These are phyloP conservation scores for Tretioscincus oriximinensis DNA, from an alignment of 2,113 vertebrate genomes.

Conservation along the genomic window DNA sequence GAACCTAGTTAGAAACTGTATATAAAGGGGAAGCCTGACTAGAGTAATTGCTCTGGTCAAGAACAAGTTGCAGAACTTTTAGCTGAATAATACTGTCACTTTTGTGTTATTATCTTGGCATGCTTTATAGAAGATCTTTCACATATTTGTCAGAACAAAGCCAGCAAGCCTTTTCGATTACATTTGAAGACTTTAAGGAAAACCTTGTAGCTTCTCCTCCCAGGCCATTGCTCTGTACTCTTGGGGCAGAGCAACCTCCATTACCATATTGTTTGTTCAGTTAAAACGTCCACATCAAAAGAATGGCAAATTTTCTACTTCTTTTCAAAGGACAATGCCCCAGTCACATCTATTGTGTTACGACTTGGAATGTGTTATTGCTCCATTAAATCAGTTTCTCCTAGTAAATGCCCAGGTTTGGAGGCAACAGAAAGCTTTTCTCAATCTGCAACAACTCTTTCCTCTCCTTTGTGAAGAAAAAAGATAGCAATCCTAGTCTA, in stretches of 20 bases:
- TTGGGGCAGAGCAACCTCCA: not conserved
- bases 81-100: no score
- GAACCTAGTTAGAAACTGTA: no score
- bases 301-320: not conserved
- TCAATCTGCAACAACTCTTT: not conserved
- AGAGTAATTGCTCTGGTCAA: no score
- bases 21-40: no score
- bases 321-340: not conserved
- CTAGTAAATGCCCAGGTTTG: no score
- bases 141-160: not conserved
- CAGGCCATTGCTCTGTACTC: not conserved
- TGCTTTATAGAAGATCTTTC: not conserved
- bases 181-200: not conserved
- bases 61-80: no score
- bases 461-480: not conserved
- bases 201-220: not conserved
- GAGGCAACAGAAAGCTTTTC: not conserved
- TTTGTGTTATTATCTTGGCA: no score
- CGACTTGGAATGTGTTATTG: not conserved
- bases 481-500: not conserved
- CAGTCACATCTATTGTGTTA: not conserved
- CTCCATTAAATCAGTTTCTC: not conserved
- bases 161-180: not conserved
- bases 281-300: not conserved
- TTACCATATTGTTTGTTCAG: not conserved